Evolutionary conservation across 2,888 invertebrate genomes (phyloP).

Genomic region (Eucriotettix oculatus): DNA sequence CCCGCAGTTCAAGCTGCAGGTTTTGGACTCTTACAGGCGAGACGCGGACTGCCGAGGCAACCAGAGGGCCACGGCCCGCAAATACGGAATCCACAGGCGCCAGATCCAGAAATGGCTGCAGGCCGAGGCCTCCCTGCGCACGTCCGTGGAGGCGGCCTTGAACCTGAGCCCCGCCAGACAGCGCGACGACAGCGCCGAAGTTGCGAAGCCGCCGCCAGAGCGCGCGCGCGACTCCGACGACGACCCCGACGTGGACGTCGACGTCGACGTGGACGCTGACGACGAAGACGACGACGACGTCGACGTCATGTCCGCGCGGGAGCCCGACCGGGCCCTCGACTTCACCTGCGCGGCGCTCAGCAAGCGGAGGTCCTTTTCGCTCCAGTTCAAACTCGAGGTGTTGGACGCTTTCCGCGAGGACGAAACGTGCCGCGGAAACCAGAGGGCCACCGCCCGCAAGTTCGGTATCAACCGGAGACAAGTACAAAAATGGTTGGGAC

Average conservation of each 20-base stretch:
- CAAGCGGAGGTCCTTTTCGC: conserved; percentile 28
- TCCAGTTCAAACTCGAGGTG: conserved; percentile 30
- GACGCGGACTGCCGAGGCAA: conserved; percentile 80
- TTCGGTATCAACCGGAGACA: conserved; percentile 32
- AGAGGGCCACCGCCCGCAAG: conserved; percentile 31
- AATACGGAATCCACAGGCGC: conserved; percentile 75
- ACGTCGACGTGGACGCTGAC: conserved; percentile 14
- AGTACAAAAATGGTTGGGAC: conserved; percentile 33
- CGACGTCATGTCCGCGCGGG: conserved; percentile 12
- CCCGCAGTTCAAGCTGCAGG: conserved; percentile 77
- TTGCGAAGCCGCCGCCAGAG: not conserved
- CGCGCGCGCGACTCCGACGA: not conserved
- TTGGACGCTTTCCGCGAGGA: conserved; percentile 30
- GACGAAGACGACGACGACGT: conserved; percentile 9
- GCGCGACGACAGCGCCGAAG: conserved; percentile 20
- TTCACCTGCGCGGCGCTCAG: conserved; percentile 18
- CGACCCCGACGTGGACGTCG: conserved; percentile 1
- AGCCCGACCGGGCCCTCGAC: conserved; percentile 17
- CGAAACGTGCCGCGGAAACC: conserved; percentile 27
- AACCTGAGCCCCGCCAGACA: conserved; percentile 30
- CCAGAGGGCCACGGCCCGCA: conserved; percentile 76
- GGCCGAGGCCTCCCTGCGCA: conserved; percentile 62
- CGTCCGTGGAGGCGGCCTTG: conserved; percentile 41
- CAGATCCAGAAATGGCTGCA: conserved; percentile 89
- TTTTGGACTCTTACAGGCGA: conserved; percentile 70